A percentile compares a stretch with the other conserved stretches of the same genome.
These are phyloP conservation scores for Gambelia wislizenii DNA, from an alignment of 2,797 vertebrate genomes.

Conservation along the genomic window DNA sequence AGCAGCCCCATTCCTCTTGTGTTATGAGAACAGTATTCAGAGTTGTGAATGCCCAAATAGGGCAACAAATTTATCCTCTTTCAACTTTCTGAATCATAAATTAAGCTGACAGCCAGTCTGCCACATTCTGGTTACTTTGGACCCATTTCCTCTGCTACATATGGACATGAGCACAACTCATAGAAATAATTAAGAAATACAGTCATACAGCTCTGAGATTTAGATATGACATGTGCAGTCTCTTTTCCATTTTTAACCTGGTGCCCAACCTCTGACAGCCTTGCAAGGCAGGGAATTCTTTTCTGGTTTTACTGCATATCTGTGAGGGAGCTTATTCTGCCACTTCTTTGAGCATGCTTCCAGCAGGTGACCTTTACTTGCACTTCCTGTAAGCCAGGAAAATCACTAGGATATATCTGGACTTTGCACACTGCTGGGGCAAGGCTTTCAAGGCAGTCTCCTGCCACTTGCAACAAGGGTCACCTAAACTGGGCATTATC, in stretches of 20 bases:
- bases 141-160: background rate
- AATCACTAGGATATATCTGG: background rate
- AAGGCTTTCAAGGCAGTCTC: background rate
- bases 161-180: background rate
- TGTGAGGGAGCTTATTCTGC: background rate
- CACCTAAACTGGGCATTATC: background rate
- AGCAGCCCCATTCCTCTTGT: background rate
- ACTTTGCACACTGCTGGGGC: background rate
- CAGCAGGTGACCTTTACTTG: background rate
- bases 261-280: background rate
- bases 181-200: background rate
- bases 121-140: too few relatives aligned
- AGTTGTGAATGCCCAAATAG: too few relatives aligned
- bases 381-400: background rate
- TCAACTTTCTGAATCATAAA: too few relatives aligned
- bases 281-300: background rate
- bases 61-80: too few relatives aligned
- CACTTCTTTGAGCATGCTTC: background rate
- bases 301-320: background rate
- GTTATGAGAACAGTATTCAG: background rate
- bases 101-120: too few relatives aligned
- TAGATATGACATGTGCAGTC: background rate
- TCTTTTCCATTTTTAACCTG: background rate
- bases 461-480: background rate
- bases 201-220: background rate